A percentile compares a stretch with the other conserved stretches of the same genome.
These are phyloP conservation scores for Spinus pinus DNA, from an alignment of 2,797 vertebrate species.

Conservation along the genomic window DNA sequence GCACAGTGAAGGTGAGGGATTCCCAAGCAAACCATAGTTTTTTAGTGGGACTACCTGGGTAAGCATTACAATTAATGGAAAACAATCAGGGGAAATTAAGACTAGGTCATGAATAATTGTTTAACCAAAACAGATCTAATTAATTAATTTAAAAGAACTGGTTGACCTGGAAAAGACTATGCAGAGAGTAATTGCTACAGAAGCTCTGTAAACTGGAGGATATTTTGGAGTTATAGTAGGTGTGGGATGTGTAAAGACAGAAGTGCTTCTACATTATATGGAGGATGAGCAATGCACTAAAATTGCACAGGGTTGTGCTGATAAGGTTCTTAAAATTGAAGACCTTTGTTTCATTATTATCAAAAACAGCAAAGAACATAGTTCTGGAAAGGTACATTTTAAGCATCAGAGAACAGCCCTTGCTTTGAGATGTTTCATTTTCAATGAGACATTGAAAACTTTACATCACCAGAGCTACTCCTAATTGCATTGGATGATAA, in stretches of 20 bases:
- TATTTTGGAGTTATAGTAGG: background rate
- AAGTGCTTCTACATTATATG: background rate
- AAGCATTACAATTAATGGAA: background rate
- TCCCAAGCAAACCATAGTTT: background rate
- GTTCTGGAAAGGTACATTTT: background rate
- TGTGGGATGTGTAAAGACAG: background rate
- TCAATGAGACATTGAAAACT: background rate
- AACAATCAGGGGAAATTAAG: background rate
- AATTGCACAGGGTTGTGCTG: background rate
- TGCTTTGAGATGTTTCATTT: background rate
- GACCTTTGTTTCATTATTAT: background rate
- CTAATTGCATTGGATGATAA: background rate
- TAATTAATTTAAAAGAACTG: background rate
- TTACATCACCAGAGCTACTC: background rate
- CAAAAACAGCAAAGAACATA: background rate
- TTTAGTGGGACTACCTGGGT: background rate
- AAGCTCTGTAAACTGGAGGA: background rate
- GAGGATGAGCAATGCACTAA: background rate
- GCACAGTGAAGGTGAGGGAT: background rate
- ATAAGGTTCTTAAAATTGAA: background rate
- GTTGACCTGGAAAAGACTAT: background rate
- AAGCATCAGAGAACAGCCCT: background rate
- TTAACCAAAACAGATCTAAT: background rate
- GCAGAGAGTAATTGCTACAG: background rate
- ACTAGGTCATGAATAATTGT: background rate